Conservation (phyloP, 2,113 vertebrate species). For the human region GRCh38 chr11:64718001-64718500, state of each 20-base stretch:
- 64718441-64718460: constrained; percentile 73
- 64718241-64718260: not conserved
- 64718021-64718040: not conserved
- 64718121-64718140: not conserved
- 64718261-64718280: not conserved
- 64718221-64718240: not conserved
- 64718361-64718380: constrained; percentile 35
- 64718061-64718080: not conserved
- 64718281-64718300: not conserved
- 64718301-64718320: not conserved
- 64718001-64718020: not conserved
- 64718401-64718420: constrained; percentile 62
- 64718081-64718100: not conserved
- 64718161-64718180: not conserved
- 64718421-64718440: constrained; percentile 64
- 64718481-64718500: constrained; percentile 55
- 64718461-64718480: constrained; percentile 72
- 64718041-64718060: not conserved
- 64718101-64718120: not conserved
- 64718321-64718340: constrained; percentile 38
- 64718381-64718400: constrained; percentile 71
- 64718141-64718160: not conserved
- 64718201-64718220: fast-evolving
- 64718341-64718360: constrained; percentile 18
- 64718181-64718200: not conserved